Percentiles rank a stretch among this genome's conserved stretches.
These are phyloP conservation scores for Eretmochelys imbricata DNA, from an alignment of 2,113 vertebrate species.

Conservation along the genomic window DNA sequence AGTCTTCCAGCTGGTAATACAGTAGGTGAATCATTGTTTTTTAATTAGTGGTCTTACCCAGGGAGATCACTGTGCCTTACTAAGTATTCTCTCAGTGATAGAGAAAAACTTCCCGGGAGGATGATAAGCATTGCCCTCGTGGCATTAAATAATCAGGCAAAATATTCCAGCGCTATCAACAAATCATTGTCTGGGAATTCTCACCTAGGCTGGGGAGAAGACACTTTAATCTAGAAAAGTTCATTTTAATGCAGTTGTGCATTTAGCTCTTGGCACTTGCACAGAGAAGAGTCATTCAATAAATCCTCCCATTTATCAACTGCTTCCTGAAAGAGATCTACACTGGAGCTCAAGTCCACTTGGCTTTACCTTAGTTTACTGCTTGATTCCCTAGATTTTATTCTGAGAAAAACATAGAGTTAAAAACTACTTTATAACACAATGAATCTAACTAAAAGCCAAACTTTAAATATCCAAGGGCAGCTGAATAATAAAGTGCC, in stretches of 20 bases:
- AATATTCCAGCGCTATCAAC: background rate
- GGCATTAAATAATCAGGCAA: background rate
- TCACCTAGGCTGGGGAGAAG: background rate
- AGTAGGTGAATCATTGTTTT: background rate
- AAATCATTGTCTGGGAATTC: background rate
- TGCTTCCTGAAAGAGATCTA: background rate
- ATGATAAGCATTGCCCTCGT: background rate
- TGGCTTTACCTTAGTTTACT: background rate
- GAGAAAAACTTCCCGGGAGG: background rate
- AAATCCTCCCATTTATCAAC: background rate
- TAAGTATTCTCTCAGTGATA: background rate
- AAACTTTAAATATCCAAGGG: background rate
- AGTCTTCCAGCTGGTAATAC: background rate
- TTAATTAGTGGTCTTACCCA: background rate
- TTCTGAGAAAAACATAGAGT: background rate
- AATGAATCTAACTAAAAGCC: background rate
- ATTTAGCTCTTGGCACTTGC: background rate
- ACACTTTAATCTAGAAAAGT: background rate
- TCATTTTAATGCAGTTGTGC: background rate
- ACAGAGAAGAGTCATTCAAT: background rate
- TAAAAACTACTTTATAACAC: background rate
- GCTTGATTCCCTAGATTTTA: background rate
- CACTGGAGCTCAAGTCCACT: background rate
- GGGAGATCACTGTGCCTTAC: background rate
- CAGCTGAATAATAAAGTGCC: background rate